Conservation (phyloP, 2,888 invertebrate species). For the Halocaridina rubra region DNA sequence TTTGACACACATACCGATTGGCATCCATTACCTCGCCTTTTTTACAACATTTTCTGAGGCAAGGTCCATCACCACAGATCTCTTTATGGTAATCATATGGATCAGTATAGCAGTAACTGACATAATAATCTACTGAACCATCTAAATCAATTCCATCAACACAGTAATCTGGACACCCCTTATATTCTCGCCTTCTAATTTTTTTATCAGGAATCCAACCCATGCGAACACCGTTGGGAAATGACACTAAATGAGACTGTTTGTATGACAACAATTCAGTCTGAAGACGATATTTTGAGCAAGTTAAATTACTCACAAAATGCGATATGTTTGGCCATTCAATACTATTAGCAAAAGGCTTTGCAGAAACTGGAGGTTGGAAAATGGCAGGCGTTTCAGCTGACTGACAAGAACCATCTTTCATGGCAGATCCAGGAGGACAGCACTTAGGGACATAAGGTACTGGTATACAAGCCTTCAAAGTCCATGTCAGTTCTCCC, state of each 20-base stretch:
- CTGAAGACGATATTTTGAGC: background rate
- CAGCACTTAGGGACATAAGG: constrained; percentile 36
- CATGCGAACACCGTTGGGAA: background rate
- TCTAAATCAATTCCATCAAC: constrained; percentile 11
- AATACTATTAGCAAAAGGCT: background rate
- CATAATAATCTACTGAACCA: constrained; percentile 10
- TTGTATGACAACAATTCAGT: background rate
- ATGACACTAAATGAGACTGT: background rate
- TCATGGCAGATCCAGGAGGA: constrained; percentile 19
- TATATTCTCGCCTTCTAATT: background rate
- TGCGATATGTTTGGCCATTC: constrained; percentile 14
- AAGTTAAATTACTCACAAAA: background rate
- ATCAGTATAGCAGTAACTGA: constrained; percentile 16
- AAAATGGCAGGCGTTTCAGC: background rate
- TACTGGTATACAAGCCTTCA: constrained; percentile 29
- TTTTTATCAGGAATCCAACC: background rate
- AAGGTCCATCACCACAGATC: background rate
- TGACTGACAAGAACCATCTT: background rate
- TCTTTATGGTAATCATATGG: background rate
- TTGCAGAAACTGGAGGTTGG: constrained; percentile 17
- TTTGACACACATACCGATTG: background rate
- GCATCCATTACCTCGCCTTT: constrained; percentile 13
- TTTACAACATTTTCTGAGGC: constrained; percentile 37
- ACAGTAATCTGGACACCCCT: constrained; percentile 12
- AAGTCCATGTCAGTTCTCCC: background rate